A percentile compares a stretch with the other conserved stretches of the same genome.
Conservation (phyloP, 2,888 invertebrate genomes). For the Tetragonula carbonaria region DNA sequence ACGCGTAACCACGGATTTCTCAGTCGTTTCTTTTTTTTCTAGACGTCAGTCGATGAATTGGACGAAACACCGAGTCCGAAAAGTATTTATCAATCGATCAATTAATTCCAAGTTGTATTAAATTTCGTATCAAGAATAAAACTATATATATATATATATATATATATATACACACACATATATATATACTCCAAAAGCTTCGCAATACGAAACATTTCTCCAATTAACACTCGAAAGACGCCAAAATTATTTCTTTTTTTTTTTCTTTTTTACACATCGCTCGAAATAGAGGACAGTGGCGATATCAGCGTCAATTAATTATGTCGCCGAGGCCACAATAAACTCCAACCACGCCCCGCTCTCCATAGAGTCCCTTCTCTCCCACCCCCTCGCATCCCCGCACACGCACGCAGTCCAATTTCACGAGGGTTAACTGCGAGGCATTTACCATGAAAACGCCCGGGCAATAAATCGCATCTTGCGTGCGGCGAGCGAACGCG, state of each 20-base stretch:
- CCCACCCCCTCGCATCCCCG: background rate
- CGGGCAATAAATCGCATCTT: conserved; percentile 57
- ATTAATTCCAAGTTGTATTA: too few species aligned
- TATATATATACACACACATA: too few species aligned
- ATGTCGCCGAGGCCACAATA: conserved; percentile 52
- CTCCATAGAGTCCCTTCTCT: background rate
- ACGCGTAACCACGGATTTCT: too few species aligned
- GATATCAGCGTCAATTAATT: conserved; percentile 54
- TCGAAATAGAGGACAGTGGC: conserved; percentile 25
- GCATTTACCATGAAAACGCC: conserved; percentile 58
- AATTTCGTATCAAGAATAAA: too few species aligned
- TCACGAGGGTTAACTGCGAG: conserved; percentile 56
- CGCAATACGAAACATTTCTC: background rate
- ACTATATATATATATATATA: too few species aligned
- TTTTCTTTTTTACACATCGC: background rate
- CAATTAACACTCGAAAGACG: background rate
- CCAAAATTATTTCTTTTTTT: background rate
- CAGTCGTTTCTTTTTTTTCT: too few species aligned
- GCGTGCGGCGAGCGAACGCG: conserved; percentile 51
- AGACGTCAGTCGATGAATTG: too few species aligned
- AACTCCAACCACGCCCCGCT: conserved; percentile 37
- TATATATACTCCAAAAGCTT: background rate
- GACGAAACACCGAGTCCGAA: too few species aligned
- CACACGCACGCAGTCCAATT: conserved; percentile 46
- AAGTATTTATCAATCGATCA: too few species aligned